Evolutionary conservation across 2,888 invertebrate genomes (phyloP).

Genomic region (Nipponacmea schrenckii): DNA sequence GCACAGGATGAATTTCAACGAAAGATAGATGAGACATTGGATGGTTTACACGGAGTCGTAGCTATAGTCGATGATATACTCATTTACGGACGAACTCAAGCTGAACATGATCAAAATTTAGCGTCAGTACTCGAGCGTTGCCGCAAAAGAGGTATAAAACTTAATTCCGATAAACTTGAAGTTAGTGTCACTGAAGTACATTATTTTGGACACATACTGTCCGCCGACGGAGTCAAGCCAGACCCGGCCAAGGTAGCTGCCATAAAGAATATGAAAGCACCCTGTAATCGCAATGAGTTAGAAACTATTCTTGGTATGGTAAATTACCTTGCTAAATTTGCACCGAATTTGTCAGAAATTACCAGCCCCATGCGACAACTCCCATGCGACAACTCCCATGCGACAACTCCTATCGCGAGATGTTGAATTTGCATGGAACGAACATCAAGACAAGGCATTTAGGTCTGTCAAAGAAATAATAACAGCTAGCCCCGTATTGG

Average conservation of each 20-base stretch:
- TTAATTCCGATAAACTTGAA: slow-evolving; percentile 30
- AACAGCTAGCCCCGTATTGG: slow-evolving; percentile 11
- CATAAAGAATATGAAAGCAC: neutral
- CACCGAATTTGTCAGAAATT: slow-evolving; percentile 19
- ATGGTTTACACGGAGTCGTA: slow-evolving; percentile 23
- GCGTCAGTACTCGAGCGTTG: slow-evolving; percentile 21
- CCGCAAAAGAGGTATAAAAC: slow-evolving; percentile 20
- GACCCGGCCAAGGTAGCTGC: slow-evolving; percentile 13
- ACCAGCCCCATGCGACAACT: too few relatives aligned
- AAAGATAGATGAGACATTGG: slow-evolving; percentile 29
- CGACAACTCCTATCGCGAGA: slow-evolving; percentile 7
- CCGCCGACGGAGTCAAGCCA: slow-evolving; percentile 7
- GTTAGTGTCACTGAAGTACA: slow-evolving; percentile 22
- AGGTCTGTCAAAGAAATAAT: slow-evolving; percentile 9
- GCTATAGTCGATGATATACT: slow-evolving; percentile 34
- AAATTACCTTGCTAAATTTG: slow-evolving; percentile 28
- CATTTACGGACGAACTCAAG: slow-evolving; percentile 23
- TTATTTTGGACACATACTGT: slow-evolving; percentile 23
- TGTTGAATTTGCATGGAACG: slow-evolving; percentile 11
- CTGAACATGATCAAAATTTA: slow-evolving; percentile 36
- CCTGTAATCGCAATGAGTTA: slow-evolving; percentile 20
- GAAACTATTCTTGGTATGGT: slow-evolving; percentile 25
- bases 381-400: slow-evolving; percentile 21
- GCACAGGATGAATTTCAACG: slow-evolving; percentile 32
- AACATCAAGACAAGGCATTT: slow-evolving; percentile 9